Base-by-base conservation (phyloP, 2,888 invertebrate species). In the Aspidiotus rigidus region DNA sequence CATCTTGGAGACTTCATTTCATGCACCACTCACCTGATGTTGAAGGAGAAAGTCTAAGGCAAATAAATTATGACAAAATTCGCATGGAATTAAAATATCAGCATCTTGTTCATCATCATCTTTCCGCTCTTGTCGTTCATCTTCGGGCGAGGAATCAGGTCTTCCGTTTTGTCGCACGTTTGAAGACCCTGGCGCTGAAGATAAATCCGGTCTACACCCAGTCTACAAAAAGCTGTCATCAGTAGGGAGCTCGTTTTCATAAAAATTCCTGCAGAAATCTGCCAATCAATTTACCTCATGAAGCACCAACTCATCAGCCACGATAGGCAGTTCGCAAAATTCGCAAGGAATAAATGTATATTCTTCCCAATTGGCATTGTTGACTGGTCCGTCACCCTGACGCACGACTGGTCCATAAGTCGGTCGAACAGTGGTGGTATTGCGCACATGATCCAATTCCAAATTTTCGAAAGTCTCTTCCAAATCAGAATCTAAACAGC, bases 321-420 rank as follows among this genome's bases (percentile, higher is more conserved):
- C 81, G 53, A 82, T 78, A 39, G 81, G 80, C 44, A 79, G 79
- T 62, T 79, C 75, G 75, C 83, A 83, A 74, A 83, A 83, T 76
- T 83, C 83, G 75, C 83, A 83, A 0, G 83, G 83, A 49, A 82
- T 79, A 42, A 64, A 49, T 17, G 72, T 71, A 49, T 69, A 67
- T 44, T 69, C 59, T 49, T 49, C 40, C 15, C 57, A 59, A 59
- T 17, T 7, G 2, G 49, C 49, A 7, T 8, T 39, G 8, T 8
- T 39, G 8, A 10, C 39, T 13, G 59, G 59, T 39, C 9, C 7
- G 28, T 28, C 28, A 28, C 28, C 28, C 28, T 28, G 28, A 28
- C 28, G 28, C 28, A 28, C 28, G 8, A 10, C 28, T 13, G 59
- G 59, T 39, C 9, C 28, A 39, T 28, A 17, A 7, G 59, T 28